Conservation (phyloP, 2,888 invertebrate species). For the Pachliopta kotzebuea region DNA sequence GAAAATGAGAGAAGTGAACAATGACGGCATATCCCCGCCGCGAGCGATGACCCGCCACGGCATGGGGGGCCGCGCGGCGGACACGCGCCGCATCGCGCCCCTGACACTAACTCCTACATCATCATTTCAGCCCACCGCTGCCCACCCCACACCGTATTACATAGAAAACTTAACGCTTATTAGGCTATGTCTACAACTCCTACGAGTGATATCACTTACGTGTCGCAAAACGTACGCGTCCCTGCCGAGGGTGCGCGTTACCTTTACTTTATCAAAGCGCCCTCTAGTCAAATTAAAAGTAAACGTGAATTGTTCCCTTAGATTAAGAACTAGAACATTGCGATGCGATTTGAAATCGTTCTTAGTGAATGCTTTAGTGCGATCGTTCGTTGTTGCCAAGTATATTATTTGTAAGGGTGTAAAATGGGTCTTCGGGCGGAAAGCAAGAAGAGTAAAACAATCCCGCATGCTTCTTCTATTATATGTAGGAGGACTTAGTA, state of each 20-base stretch:
- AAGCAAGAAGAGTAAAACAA: constrained; percentile 37
- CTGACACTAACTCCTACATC: constrained; percentile 43
- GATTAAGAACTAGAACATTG: constrained; percentile 73
- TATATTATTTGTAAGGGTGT: constrained; percentile 53
- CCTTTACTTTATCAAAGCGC: constrained; percentile 75
- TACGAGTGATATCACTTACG: constrained; percentile 60
- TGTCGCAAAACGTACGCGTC: constrained; percentile 51
- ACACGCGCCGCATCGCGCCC: constrained; percentile 49
- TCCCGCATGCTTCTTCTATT: constrained; percentile 55
- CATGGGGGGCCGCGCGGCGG: constrained; percentile 59
- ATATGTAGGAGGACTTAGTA: constrained; percentile 57
- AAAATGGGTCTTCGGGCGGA: constrained; percentile 35
- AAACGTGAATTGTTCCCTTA: constrained; percentile 51
- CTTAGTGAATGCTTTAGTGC: constrained; percentile 73
- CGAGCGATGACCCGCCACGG: constrained; percentile 70
- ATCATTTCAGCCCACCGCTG: too few relatives aligned
- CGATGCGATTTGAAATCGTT: constrained; percentile 65
- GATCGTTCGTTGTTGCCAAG: constrained; percentile 76
- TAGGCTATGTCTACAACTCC: constrained; percentile 73
- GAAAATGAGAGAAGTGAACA: constrained; percentile 71
- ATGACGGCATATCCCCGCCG: constrained; percentile 76
- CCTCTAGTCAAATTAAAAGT: constrained; percentile 78
- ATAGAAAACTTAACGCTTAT: constrained; percentile 70
- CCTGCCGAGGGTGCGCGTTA: constrained; percentile 57
- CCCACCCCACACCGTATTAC: constrained; percentile 47